Base-by-base conservation (phyloP, 2,113 vertebrate genomes). In the Nycticryphes semicollaris region DNA sequence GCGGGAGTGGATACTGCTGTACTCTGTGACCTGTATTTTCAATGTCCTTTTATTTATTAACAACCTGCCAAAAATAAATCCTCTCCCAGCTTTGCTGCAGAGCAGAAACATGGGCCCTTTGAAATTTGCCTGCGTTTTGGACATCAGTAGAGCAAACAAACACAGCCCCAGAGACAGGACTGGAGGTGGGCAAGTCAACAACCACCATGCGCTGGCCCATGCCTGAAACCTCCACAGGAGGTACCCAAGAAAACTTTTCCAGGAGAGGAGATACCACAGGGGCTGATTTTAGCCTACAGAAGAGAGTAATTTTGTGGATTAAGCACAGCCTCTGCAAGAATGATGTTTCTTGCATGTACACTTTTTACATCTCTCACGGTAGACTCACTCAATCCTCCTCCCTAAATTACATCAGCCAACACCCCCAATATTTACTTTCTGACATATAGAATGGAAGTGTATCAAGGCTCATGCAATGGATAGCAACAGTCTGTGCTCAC, bases 1-100 rank as follows among this genome's bases (percentile, higher is more conserved):
- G 68, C 81, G 78, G 73, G n/a, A 91, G 43, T 54, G 54, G 77
- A 78, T 80, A 54, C 21, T 84, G 89, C 67, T 92, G 57, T 93
- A 89, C 69, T 89, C 85, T 75, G 66, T 93, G 94, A 95, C 87
- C 91, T 83, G 94, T 83, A 94, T 82, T 96, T 94, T 67, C 69
- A 83, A 41, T 57, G 69, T 90, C 91, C 92, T 94, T 96, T 97
- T 91, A 96, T 95, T 97, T 96, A 97, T 96, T 96, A 96, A 96
- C 89, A 94, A 67, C 69, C 59, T 96, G 84, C 87, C 91, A 95
- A 97, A 97, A 97, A 95, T 92, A 97, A 97, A 94, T 59, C 80
- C 48, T 72, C 57, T 27, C 33, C 35, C 1, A 1, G 68, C 48
- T 94, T 90, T 88, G 82, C 79, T 87, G 91, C 92, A 90, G 68